Evolutionary conservation across 2,797 vertebrate species (phyloP), one percentile per base, ranked within the genome.

Genomic region (Protosalanx chinensis): DNA sequence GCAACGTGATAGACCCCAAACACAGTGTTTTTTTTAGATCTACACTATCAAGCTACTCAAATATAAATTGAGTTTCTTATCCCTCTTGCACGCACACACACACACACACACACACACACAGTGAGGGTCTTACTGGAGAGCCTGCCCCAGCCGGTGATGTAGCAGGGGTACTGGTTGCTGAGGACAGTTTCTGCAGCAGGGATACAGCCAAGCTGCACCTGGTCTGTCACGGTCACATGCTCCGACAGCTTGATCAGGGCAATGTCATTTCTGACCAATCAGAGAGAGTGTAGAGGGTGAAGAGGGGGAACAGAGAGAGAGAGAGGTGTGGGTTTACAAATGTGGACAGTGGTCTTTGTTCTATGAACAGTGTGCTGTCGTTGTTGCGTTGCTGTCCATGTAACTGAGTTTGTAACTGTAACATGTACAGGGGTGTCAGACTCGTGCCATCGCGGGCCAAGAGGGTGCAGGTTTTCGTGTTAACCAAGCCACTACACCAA

Each of bases 161-260:
- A 93, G 85, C 93, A 94, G 76, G 92, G 87, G 78, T 90, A 89
- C 71, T 88, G 84, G 85, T 93, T 91, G 74, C 85, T 5, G 64
- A 94, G 84, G 76, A 91, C 0, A 6, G 75, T 82, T 13, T 66
- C 92, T 67, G 92, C 81, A 66, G 90, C 13, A 18, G 93, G 92
- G 60, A 94, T 71, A 30, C 92, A 93, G 29, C 64, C 88, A 81
- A 92, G 63, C 76, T 92, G 90, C 73, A 93, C 84, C 1, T 89
- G 83, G 67, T 91, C 82, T 20, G 85, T 92, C 81, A 92, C 71
- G 80, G 89, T 89, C 79, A 92, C 91, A 27, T 91, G 61, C 87
- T 93, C 86, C 0, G 92, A 89, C 82, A 94, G 84, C 84, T 94
- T 94, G 83, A 94, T 92, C 85, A 94, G 79, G 71, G 93, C 93